Evolutionary conservation across 1,140 invertebrate species (phyloP), one percentile per base, ranked within the genome.

Genomic region (Heliconius hewitsoni): DNA sequence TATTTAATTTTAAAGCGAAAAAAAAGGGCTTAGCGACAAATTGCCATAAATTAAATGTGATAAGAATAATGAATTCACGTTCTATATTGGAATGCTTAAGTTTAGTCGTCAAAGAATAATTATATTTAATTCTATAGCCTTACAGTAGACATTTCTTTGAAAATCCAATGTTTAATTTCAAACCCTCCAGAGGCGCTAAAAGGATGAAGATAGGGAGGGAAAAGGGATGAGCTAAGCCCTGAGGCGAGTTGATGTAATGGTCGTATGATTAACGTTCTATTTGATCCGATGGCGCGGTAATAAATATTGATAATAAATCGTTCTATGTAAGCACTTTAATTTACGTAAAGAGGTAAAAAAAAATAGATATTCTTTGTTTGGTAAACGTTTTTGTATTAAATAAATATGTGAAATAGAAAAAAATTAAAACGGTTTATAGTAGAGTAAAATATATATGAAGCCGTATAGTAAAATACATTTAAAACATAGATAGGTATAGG

Each of bases 81-180:
- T 77, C 70, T 46, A 77, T 71, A 77, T 72, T 77, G 42, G 66
- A 79, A 46, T 66, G 66, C 3, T 72, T 30, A 37, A 60, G 19
- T 46, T n/a, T 46, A 30, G 1, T 23, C 57, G 37, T 9, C 73
- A 76, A 70, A 57, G 46, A 46, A 79, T 57, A 77, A 50, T 52
- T 77, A 16, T 50, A 71, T 60, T 18, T 78, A 76, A 46, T 70
- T 52, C 30, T 19, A 19, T 73, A 16, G 3, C 3, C 11, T 23
- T 42, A 75, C 50, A 83, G 86, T 86, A 74, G 81, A 86, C 71
- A 90, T 87, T 92, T 70, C 70, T 82, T 76, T 86, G 86, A 77
- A 84, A 88, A 87, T 86, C 83, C 74, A 79, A 30, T 84, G 77
- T 90, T 90, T 87, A 91, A 91, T 93, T 88, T 91, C 82, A 81